Evolutionary conservation across 1,140 invertebrate species (phyloP).

Genomic region (Coenobita brevimanus): DNA sequence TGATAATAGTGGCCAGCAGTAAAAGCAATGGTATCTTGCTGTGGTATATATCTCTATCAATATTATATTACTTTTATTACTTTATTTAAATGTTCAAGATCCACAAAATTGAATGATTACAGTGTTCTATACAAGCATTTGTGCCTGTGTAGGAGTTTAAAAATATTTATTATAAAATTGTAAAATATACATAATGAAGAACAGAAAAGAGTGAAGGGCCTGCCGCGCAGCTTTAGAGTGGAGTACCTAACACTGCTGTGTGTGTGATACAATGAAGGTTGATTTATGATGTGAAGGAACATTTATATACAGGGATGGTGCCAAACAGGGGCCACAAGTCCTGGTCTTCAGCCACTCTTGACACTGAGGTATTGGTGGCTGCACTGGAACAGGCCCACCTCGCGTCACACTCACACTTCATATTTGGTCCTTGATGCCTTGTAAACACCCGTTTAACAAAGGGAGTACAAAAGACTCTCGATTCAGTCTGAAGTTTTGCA

Average conservation of each 20-base stretch:
- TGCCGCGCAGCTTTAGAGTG: constrained; percentile 60
- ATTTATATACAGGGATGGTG: constrained; percentile 64
- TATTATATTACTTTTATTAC: too few relatives aligned
- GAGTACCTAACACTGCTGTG: constrained; percentile 59
- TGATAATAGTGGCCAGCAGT: too few relatives aligned
- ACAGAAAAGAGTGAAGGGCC: constrained; percentile 61
- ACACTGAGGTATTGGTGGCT: constrained; percentile 66
- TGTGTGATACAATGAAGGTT: constrained; percentile 64
- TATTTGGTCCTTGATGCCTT: too few relatives aligned
- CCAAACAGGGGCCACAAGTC: constrained; percentile 64
- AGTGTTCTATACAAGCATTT: constrained; percentile 1
- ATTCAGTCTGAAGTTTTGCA: too few relatives aligned
- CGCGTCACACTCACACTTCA: background rate
- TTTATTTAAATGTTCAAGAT: background rate
- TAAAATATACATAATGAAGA: constrained; percentile 40
- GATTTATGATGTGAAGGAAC: constrained; percentile 66
- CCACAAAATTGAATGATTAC: background rate
- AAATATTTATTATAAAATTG: constrained; percentile 30
- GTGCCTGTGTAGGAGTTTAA: background rate
- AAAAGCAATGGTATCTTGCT: too few relatives aligned
- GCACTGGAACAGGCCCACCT: constrained; percentile 57
- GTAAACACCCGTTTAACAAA: too few relatives aligned
- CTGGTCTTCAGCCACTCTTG: constrained; percentile 47
- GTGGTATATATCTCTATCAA: too few relatives aligned
- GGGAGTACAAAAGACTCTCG: too few relatives aligned